phyloP scores from a whole-genome alignment of 2,113 vertebrate genomes.

The Cranoglanis bouderius region DNA sequence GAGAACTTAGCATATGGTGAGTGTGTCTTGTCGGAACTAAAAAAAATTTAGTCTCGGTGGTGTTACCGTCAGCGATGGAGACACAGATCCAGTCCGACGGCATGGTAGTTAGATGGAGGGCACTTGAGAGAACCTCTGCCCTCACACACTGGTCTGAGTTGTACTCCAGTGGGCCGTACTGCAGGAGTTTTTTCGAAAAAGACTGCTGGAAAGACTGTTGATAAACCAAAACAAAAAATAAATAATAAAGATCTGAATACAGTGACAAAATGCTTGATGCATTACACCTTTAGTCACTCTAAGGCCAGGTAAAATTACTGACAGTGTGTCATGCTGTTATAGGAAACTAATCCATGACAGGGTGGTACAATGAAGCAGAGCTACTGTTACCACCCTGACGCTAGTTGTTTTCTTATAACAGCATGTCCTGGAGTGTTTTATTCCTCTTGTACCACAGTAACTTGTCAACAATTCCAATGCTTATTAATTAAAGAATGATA shows the following conservation, averaged over 20 bases:
- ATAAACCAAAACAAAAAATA: not conserved
- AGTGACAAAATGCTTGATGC: not conserved
- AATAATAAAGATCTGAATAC: not conserved
- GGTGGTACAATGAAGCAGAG: not conserved
- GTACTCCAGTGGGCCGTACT: slow-evolving; percentile 67
- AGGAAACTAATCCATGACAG: not conserved
- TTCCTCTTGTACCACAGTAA: not conserved
- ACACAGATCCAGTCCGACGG: slow-evolving; percentile 11
- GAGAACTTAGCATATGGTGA: too few species aligned
- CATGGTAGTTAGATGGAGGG: not conserved
- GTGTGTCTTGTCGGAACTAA: too few species aligned
- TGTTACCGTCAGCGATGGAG: slow-evolving; percentile 26
- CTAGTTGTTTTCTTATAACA: not conserved
- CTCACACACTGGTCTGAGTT: slow-evolving; percentile 69
- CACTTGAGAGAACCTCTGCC: not conserved
- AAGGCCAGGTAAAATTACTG: not conserved
- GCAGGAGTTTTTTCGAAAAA: slow-evolving; percentile 64
- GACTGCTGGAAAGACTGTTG: not conserved
- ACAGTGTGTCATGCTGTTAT: not conserved
- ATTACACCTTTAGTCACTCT: not conserved
- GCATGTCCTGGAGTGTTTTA: not conserved
- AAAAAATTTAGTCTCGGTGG: too few species aligned
- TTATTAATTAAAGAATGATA: too few species aligned
- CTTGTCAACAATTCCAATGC: not conserved
- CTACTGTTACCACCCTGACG: not conserved